Percentiles rank a stretch among this genome's conserved stretches.
Evolutionary conservation across 2,888 invertebrate genomes (phyloP).

Genomic region (Unio delphinus): DNA sequence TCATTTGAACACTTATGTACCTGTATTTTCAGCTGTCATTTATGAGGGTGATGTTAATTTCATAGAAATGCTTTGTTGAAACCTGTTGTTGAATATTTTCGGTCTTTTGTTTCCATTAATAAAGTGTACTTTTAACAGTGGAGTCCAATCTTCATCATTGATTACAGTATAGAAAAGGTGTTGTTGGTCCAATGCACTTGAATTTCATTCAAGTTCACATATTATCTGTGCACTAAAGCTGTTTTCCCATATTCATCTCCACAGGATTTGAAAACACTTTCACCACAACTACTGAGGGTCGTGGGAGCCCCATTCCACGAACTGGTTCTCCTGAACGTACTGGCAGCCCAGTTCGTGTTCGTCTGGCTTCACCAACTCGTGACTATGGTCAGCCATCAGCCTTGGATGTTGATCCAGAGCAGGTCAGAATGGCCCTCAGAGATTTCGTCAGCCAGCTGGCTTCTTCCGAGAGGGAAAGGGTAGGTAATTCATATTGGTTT

Average conservation of each 20-base stretch:
- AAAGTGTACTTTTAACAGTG: no score
- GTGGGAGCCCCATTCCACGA: slow-evolving; percentile 68
- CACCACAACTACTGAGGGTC: slow-evolving; percentile 70
- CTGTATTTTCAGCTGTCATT: no score
- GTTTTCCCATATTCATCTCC: slow-evolving; percentile 1
- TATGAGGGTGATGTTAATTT: no score
- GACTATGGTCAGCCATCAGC: slow-evolving; percentile 68
- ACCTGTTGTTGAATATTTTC: no score
- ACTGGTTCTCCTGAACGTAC: slow-evolving; percentile 67
- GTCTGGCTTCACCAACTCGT: slow-evolving; percentile 49
- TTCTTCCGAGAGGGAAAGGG: slow-evolving; percentile 91
- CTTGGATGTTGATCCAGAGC: slow-evolving; percentile 91
- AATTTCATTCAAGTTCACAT: background rate
- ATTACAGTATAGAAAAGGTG: no score
- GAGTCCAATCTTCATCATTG: no score
- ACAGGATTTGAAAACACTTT: slow-evolving; percentile 70
- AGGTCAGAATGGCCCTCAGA: slow-evolving; percentile 89
- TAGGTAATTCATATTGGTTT: slow-evolving; percentile 67
- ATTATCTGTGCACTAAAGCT: background rate
- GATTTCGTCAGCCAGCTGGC: slow-evolving; percentile 94
- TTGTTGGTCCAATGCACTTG: no score
- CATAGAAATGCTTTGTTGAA: no score
- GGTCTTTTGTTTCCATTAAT: no score
- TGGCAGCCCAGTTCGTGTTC: slow-evolving; percentile 52
- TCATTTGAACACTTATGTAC: no score